These are phyloP conservation scores for Xiphias gladius DNA, from an alignment of 2,113 vertebrate species.

Conservation along the genomic window DNA sequence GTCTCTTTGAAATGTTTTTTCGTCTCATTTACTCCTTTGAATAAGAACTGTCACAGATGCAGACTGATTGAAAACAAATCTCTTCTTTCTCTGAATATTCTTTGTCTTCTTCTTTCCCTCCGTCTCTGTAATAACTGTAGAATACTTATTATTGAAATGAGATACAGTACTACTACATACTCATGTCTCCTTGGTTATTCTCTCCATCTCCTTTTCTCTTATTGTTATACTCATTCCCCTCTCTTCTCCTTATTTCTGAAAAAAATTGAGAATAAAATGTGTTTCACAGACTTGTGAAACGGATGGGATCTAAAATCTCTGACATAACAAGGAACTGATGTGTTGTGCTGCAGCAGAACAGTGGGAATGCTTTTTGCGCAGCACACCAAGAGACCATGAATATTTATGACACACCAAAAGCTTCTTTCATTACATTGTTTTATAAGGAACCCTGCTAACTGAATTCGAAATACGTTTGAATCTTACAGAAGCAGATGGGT, in stretches of 20 bases:
- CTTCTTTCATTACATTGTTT: background rate
- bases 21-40: background rate
- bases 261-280: background rate
- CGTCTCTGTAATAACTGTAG: background rate
- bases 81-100: background rate
- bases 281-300: constrained; percentile 3
- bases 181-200: too few relatives aligned
- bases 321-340: background rate
- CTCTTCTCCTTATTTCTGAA: too few relatives aligned
- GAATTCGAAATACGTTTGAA: background rate
- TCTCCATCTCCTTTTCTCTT: background rate
- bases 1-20: background rate
- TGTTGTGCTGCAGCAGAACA: background rate
- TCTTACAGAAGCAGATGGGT: background rate
- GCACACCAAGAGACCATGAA: background rate
- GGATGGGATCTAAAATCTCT: constrained; percentile 5
- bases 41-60: background rate
- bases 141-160: background rate
- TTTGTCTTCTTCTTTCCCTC: background rate
- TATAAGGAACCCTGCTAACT: background rate
- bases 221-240: background rate
- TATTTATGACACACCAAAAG: constrained; percentile 13
- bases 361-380: background rate
- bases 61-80: background rate
- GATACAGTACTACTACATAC: background rate